Conservation (phyloP, 2,797 vertebrate genomes). For the Phaenicophaeus curvirostris region DNA sequence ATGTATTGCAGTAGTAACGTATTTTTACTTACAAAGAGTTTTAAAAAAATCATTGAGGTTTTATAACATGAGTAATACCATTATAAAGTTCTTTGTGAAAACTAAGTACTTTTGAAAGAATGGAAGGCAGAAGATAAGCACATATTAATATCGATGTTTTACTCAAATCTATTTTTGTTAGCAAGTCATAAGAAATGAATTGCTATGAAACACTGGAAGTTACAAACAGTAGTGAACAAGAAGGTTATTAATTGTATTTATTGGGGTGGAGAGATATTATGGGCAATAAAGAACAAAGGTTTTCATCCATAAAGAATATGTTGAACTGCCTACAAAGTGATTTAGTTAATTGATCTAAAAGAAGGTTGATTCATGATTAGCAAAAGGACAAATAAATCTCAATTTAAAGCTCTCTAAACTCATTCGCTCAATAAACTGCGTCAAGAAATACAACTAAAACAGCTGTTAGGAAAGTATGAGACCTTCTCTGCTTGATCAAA, state of each 20-base stretch:
- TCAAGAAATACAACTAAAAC: conserved; percentile 34
- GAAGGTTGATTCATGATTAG: conserved; percentile 72
- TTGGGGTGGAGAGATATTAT: conserved; percentile 58
- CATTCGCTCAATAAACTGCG: conserved; percentile 42
- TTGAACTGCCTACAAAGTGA: conserved; percentile 62
- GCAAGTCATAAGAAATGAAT: conserved; percentile 57
- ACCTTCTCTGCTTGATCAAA: background rate
- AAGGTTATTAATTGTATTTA: conserved; percentile 68
- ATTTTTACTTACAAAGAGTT: background rate
- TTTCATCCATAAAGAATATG: conserved; percentile 70
- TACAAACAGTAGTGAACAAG: conserved; percentile 41
- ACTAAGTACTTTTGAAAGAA: conserved; percentile 49
- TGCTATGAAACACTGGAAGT: conserved; percentile 36
- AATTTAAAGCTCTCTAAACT: conserved; percentile 65
- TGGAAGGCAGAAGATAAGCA: conserved; percentile 5
- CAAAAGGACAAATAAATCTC: conserved; percentile 76
- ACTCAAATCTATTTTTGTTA: conserved; percentile 61
- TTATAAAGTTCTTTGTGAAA: conserved; percentile 46
- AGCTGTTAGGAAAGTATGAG: conserved; percentile 17
- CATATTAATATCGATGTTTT: conserved; percentile 64
- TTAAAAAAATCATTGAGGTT: background rate
- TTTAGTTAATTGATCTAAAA: conserved; percentile 77
- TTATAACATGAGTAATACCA: conserved; percentile 21
- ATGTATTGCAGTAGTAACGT: background rate
- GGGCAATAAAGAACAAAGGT: conserved; percentile 62